phyloP scores from a whole-genome alignment of 1,140 invertebrate species.

The Diorhabda carinulata region DNA sequence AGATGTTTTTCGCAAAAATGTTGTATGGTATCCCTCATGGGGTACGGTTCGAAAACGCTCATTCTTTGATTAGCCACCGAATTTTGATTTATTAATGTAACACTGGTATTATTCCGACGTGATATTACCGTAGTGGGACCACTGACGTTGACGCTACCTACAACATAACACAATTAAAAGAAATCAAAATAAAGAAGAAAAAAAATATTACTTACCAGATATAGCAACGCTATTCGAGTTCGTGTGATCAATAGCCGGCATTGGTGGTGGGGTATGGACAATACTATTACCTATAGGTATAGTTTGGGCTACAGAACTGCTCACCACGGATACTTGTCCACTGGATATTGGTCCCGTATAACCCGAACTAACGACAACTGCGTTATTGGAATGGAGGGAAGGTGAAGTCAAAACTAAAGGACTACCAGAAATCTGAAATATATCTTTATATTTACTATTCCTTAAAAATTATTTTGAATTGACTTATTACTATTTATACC shows the following conservation, averaged over 20 bases:
- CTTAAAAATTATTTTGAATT: neutral
- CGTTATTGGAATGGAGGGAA: constrained; percentile 29
- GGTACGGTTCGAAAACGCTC: constrained; percentile 82
- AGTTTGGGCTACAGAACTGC: constrained; percentile 37
- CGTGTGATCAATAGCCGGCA: constrained; percentile 25
- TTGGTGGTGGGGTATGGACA: constrained; percentile 36
- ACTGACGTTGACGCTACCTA: constrained; percentile 51
- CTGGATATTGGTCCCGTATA: constrained; percentile 40
- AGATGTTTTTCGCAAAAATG: constrained; percentile 93
- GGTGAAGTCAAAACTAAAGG: constrained; percentile 12
- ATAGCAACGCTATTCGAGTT: constrained; percentile 22
- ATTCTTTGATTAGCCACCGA: constrained; percentile 61
- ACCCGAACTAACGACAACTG: constrained; percentile 43
- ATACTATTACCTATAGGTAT: constrained; percentile 39
- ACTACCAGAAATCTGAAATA: constrained; percentile 9
- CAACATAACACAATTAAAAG: constrained; percentile 11
- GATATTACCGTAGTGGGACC: constrained; percentile 62
- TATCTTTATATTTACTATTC: neutral
- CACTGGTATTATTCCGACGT: constrained; percentile 65
- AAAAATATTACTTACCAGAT: constrained; percentile 10
- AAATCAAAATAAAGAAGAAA: neutral
- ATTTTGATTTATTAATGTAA: constrained; percentile 62
- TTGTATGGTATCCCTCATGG: constrained; percentile 84
- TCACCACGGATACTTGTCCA: constrained; percentile 42
- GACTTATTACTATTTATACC: too few relatives aligned